A percentile compares a stretch with the other conserved stretches of the same genome.
Evolutionary conservation across 2,113 vertebrate genomes (phyloP).

Genomic region (Cinclus mexicanus): DNA sequence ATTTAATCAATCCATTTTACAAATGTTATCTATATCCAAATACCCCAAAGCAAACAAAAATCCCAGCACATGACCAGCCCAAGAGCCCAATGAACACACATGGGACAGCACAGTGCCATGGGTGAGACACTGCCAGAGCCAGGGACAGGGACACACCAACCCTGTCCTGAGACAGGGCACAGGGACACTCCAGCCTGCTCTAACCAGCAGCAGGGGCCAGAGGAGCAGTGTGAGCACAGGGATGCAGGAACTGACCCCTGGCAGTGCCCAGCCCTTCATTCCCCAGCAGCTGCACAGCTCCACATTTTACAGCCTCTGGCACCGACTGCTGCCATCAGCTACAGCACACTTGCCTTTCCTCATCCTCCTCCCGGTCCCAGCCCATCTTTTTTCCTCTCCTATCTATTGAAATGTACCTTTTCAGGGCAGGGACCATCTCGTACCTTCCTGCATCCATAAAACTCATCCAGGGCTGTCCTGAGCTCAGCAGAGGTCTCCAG

Average conservation of each 20-base stretch:
- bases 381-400: not conserved
- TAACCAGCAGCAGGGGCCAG: not conserved
- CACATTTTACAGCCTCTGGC: not conserved
- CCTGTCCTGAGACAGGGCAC: no score
- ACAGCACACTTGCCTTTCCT: not conserved
- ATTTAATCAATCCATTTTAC: not conserved
- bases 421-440: not conserved
- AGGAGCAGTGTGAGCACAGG: fast-evolving
- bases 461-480: not conserved
- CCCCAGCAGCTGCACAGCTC: not conserved
- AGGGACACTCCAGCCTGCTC: not conserved
- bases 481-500: not conserved
- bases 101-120: not conserved
- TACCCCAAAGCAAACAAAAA: not conserved
- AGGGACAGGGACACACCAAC: not conserved
- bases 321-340: not conserved
- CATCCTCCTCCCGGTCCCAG: not conserved
- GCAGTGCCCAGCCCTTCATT: not conserved
- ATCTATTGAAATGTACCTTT: not conserved
- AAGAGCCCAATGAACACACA: not conserved
- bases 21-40: not conserved
- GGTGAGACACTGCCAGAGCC: not conserved
- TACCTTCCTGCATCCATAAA: fast-evolving
- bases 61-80: not conserved
- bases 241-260: fast-evolving